phyloP scores from a whole-genome alignment of 2,888 invertebrate genomes.

The Ennomos erosarius region DNA sequence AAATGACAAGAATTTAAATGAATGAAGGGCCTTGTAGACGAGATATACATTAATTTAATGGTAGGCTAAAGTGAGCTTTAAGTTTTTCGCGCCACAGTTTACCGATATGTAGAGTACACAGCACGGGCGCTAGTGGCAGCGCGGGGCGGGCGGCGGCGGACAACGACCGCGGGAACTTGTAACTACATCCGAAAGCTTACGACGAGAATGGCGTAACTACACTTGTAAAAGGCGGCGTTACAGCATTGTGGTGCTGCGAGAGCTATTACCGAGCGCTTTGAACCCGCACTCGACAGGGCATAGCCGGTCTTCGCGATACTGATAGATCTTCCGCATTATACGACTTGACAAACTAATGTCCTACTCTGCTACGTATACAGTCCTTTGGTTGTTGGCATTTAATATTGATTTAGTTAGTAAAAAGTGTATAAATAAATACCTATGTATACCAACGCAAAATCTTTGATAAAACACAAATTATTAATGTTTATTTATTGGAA shows the following conservation, averaged over 20 bases:
- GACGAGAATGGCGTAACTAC: constrained; percentile 65
- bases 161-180: constrained; percentile 85
- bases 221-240: constrained; percentile 44
- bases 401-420: too few relatives aligned
- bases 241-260: constrained; percentile 50
- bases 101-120: constrained; percentile 65
- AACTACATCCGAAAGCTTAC: constrained; percentile 74
- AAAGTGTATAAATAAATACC: too few relatives aligned
- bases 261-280: constrained; percentile 66
- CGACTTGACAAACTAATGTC: constrained; percentile 30
- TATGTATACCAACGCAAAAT: too few relatives aligned
- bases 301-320: constrained; percentile 65
- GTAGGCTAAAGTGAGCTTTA: constrained; percentile 11
- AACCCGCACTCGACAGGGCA: constrained; percentile 66
- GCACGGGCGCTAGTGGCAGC: constrained; percentile 52
- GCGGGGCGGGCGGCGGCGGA: constrained; percentile 53
- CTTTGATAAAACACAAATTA: too few relatives aligned
- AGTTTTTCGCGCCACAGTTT: constrained; percentile 70
- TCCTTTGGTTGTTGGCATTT: neutral
- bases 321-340: constrained; percentile 66
- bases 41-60: constrained; percentile 2
- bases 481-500: too few relatives aligned
- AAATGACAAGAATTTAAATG: constrained; percentile 18
- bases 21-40: constrained; percentile 12
- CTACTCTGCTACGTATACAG: constrained; percentile 10